Percentiles rank a stretch among this genome's conserved stretches.
phyloP scores from a whole-genome alignment of 2,113 vertebrate genomes.

The Notarius quadriscutis region DNA sequence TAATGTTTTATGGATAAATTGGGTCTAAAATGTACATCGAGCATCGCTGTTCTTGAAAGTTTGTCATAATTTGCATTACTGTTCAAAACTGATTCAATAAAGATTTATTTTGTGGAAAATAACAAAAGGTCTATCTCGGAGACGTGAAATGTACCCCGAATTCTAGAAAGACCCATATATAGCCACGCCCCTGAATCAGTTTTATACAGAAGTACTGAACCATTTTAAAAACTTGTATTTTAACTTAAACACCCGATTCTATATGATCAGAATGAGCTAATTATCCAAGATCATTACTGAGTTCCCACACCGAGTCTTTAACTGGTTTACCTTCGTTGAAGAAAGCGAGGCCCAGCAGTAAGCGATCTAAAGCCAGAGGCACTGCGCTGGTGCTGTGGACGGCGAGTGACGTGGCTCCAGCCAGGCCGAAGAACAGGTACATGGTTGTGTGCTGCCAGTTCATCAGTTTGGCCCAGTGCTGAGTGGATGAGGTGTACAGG shows the following conservation, averaged over 20 bases:
- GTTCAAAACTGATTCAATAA: too few species aligned
- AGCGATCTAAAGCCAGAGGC: conserved; percentile 79
- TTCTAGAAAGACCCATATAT: too few species aligned
- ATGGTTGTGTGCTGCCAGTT: conserved; percentile 95
- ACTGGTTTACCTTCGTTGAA: conserved; percentile 83
- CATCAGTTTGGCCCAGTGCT: conserved; percentile 81
- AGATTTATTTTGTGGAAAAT: too few species aligned
- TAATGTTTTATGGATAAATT: too few species aligned
- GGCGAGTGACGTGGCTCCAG: conserved; percentile 77
- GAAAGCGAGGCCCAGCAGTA: conserved; percentile 85
- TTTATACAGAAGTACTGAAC: background rate
- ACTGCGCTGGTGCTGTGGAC: conserved; percentile 74
- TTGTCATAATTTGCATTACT: too few species aligned
- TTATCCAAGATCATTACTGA: background rate
- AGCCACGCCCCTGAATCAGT: background rate
- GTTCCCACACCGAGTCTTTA: background rate
- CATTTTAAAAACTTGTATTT: background rate
- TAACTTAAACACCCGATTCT: background rate
- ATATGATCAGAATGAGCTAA: background rate
- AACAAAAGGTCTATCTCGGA: too few species aligned
- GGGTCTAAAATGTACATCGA: too few species aligned
- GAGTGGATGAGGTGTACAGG: conserved; percentile 79
- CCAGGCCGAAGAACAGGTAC: conserved; percentile 90
- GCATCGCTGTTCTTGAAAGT: too few species aligned
- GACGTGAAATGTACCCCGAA: too few species aligned